Conservation (phyloP, 2,888 invertebrate genomes). For the Byasa hedistus region DNA sequence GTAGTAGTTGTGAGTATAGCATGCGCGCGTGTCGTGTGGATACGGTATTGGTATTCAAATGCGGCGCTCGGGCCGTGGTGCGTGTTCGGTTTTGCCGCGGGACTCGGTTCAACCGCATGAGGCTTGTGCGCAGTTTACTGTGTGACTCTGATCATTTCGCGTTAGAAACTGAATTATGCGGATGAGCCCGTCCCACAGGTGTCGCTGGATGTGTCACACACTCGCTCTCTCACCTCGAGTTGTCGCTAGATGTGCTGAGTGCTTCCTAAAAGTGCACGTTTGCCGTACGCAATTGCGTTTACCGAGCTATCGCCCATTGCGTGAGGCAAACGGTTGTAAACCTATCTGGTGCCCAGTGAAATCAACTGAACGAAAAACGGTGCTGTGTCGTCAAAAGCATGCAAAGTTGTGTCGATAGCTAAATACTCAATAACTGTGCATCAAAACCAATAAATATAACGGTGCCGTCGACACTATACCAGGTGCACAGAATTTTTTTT, state of each 20-base stretch:
- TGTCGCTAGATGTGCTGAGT: conserved; percentile 77
- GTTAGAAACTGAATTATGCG: conserved; percentile 29
- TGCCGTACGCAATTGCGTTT: conserved; percentile 51
- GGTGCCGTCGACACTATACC: conserved; percentile 79
- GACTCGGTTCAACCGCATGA: conserved; percentile 32
- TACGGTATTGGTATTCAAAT: conserved; percentile 87
- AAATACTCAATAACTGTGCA: conserved; percentile 81
- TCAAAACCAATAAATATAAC: conserved; percentile 75
- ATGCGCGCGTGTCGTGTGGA: conserved; percentile 79
- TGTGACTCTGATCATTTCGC: conserved; percentile 20
- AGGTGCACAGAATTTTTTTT: conserved; percentile 71
- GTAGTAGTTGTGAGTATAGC: conserved; percentile 76
- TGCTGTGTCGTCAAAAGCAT: conserved; percentile 79
- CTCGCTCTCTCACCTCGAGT: conserved; percentile 80
- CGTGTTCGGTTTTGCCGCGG: conserved; percentile 53
- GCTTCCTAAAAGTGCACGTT: conserved; percentile 73
- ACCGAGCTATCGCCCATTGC: conserved; percentile 40
- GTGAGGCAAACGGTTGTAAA: conserved; percentile 53
- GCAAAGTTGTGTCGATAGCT: conserved; percentile 79
- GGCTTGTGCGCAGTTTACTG: conserved; percentile 10
- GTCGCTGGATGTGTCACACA: conserved; percentile 56
- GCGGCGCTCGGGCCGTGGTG: conserved; percentile 79
- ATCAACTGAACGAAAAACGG: conserved; percentile 75
- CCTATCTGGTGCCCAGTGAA: conserved; percentile 79
- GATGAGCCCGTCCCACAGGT: conserved; percentile 33